These are phyloP conservation scores for Stenolophus ochropezus DNA, from an alignment of 2,888 invertebrate species.

Conservation along the genomic window DNA sequence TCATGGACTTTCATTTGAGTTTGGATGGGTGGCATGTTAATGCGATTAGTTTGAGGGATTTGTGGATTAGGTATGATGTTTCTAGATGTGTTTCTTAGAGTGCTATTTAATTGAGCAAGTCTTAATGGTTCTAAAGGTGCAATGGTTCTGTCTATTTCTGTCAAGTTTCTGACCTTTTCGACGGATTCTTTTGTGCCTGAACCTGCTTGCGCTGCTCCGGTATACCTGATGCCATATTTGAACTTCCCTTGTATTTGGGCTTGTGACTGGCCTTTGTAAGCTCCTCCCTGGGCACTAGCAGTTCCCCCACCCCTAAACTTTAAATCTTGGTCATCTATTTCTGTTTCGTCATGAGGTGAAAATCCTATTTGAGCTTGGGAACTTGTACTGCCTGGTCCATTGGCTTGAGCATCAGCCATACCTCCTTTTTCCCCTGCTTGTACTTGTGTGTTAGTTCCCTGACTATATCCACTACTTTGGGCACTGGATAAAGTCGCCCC, in stretches of 20 bases:
- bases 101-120: background rate
- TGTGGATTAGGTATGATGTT: background rate
- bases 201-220: slow-evolving; percentile 88
- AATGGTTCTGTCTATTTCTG: slow-evolving; percentile 47
- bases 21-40: slow-evolving; percentile 39
- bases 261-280: slow-evolving; percentile 85
- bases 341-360: slow-evolving; percentile 81
- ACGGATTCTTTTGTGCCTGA: slow-evolving; percentile 75
- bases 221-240: slow-evolving; percentile 76
- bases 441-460: slow-evolving; percentile 87
- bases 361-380: slow-evolving; percentile 94
- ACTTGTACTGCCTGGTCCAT: slow-evolving; percentile 88
- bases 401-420: slow-evolving; percentile 89
- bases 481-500: slow-evolving; percentile 86
- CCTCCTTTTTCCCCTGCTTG: slow-evolving; percentile 89
- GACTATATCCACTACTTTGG: slow-evolving; percentile 84
- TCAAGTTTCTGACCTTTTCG: slow-evolving; percentile 42
- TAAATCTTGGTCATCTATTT: slow-evolving; percentile 73
- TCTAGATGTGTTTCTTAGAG: background rate
- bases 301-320: slow-evolving; percentile 86
- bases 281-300: slow-evolving; percentile 86
- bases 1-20: slow-evolving; percentile 51
- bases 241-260: slow-evolving; percentile 89
- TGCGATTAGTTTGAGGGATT: slow-evolving; percentile 8
- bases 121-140: slow-evolving; percentile 60